These are phyloP conservation scores for Hypomecis punctinalis DNA, from an alignment of 2,888 invertebrate species.

Conservation along the genomic window DNA sequence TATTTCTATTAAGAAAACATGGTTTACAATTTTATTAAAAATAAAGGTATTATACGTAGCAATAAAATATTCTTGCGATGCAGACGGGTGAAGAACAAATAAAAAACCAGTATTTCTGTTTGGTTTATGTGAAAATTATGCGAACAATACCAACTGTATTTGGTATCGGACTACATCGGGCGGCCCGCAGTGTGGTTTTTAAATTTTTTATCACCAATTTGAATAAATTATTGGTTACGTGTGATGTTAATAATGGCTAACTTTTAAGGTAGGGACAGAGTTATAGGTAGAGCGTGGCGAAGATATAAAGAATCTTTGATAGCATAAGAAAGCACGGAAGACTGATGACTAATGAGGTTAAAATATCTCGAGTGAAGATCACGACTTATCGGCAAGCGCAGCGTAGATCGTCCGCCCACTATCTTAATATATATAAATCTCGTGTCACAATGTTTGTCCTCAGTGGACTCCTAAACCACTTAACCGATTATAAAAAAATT, in stretches of 20 bases:
- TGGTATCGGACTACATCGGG: constrained; percentile 48
- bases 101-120: constrained; percentile 22
- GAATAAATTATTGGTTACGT: constrained; percentile 47
- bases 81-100: constrained; percentile 27
- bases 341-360: no score
- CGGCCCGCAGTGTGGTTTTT: constrained; percentile 39
- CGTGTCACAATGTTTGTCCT: no score
- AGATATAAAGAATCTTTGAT: not conserved
- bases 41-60: constrained; percentile 6
- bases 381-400: no score
- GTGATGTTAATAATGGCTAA: constrained; percentile 43
- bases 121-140: constrained; percentile 39
- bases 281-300: constrained; percentile 36
- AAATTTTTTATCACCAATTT: constrained; percentile 49
- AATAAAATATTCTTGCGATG: constrained; percentile 13
- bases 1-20: constrained; percentile 9
- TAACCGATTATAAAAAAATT: no score
- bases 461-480: no score
- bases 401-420: no score
- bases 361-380: no score
- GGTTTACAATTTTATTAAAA: constrained; percentile 7
- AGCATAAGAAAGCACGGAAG: no score
- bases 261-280: constrained; percentile 23
- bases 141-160: constrained; percentile 43
- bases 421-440: no score